Percentiles rank a stretch among this genome's conserved stretches.
phyloP scores from a whole-genome alignment of 2,888 invertebrate genomes.

The Heliconius aoede region DNA sequence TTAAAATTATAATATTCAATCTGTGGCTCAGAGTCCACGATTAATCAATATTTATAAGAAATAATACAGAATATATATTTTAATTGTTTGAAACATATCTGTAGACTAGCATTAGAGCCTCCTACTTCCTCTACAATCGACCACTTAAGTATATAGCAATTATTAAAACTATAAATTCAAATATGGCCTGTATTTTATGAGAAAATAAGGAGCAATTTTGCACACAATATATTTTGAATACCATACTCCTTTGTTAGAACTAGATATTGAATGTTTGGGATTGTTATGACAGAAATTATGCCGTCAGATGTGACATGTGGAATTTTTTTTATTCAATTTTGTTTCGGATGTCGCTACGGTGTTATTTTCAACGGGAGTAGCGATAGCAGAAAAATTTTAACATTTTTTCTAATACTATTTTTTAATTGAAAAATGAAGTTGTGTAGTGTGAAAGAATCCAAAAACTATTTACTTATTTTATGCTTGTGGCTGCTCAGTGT shows the following conservation, averaged over 20 bases:
- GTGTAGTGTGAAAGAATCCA: too few relatives aligned
- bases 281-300: constrained; percentile 57
- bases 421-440: too few relatives aligned
- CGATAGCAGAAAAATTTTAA: constrained; percentile 37
- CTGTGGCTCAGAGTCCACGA: too few relatives aligned
- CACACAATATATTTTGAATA: background rate
- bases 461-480: too few relatives aligned
- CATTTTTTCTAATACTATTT: background rate
- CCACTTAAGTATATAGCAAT: background rate
- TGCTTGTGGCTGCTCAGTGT: too few relatives aligned
- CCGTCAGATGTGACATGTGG: constrained; percentile 50
- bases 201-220: constrained; percentile 26
- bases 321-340: constrained; percentile 56
- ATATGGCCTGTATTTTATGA: background rate
- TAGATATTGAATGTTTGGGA: constrained; percentile 57
- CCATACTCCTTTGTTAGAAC: constrained; percentile 39
- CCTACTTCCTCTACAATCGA: constrained; percentile 8
- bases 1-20: too few relatives aligned
- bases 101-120: background rate
- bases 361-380: constrained; percentile 44
- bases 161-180: background rate
- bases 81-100: background rate
- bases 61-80: background rate
- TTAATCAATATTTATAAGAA: background rate
- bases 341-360: constrained; percentile 48